phyloP scores from a whole-genome alignment of 2,888 invertebrate genomes.

The Pantelozetes paolii region DNA sequence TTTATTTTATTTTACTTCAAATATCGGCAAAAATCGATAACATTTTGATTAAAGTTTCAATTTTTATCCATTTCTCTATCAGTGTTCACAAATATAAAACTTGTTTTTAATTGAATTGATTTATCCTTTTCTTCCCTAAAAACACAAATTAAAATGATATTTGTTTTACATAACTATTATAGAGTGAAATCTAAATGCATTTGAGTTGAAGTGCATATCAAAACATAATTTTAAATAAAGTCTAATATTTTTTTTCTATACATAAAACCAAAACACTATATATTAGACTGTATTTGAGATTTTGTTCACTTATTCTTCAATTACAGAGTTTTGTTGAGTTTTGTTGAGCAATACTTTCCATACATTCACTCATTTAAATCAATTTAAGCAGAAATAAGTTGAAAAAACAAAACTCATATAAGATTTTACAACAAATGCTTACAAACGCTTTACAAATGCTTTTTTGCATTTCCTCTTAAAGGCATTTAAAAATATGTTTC shows the following conservation, averaged over 20 bases:
- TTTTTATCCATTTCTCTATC: neutral
- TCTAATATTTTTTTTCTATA: neutral
- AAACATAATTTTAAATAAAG: slow-evolving; percentile 7
- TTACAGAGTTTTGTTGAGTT: neutral
- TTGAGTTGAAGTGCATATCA: neutral
- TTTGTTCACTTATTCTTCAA: neutral
- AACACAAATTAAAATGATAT: neutral
- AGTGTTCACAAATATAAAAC: neutral
- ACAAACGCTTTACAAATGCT: too few relatives aligned
- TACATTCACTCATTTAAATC: slow-evolving; percentile 17
- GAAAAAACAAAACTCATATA: slow-evolving; percentile 15
- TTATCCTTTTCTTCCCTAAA: neutral
- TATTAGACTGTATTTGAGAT: neutral
- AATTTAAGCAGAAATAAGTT: slow-evolving; percentile 15
- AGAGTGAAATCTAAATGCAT: neutral
- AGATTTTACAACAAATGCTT: neutral
- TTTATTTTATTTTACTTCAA: neutral
- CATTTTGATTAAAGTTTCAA: neutral
- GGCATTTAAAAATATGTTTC: slow-evolving; percentile 16
- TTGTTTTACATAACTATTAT: slow-evolving; percentile 2
- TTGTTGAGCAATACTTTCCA: slow-evolving; percentile 1
- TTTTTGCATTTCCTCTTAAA: neutral
- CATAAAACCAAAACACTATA: neutral
- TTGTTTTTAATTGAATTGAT: neutral
- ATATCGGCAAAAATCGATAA: neutral